These are phyloP conservation scores for Hafferia zeledoni DNA, from an alignment of 2,797 vertebrate genomes.

Conservation along the genomic window DNA sequence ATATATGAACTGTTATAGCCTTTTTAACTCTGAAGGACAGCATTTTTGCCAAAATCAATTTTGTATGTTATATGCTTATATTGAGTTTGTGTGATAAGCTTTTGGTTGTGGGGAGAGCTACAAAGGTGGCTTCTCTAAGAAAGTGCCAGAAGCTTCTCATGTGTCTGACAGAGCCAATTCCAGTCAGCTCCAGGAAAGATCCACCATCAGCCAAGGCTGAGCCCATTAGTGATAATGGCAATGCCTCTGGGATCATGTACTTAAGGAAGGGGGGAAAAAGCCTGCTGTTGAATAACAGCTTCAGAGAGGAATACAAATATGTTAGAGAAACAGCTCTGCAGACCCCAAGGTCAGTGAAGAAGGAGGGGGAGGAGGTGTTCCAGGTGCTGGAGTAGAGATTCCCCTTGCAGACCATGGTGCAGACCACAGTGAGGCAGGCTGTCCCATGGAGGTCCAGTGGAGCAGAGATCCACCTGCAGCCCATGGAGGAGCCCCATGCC, in stretches of 20 bases:
- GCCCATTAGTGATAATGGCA: neutral
- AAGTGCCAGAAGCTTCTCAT: neutral
- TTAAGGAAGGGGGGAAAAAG: neutral
- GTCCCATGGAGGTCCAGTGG: neutral
- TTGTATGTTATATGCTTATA: conserved; percentile 62
- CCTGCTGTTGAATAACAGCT: neutral
- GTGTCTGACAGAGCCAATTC: neutral
- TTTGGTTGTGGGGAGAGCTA: neutral
- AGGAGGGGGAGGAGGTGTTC: neutral
- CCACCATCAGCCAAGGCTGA: neutral
- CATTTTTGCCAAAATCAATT: conserved; percentile 82
- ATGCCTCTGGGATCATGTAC: neutral
- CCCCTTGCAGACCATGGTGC: neutral
- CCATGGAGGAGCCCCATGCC: neutral
- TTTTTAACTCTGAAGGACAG: conserved; percentile 81
- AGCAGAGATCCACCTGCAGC: neutral
- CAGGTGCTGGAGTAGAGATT: neutral
- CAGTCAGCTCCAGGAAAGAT: neutral
- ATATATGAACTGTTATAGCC: conserved; percentile 78
- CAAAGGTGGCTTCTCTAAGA: neutral
- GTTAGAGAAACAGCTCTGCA: neutral
- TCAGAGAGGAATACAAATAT: neutral
- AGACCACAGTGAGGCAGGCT: neutral
- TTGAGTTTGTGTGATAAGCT: neutral
- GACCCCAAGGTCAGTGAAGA: neutral